Base-by-base conservation (phyloP, 2,113 vertebrate species). In the Chamaea fasciata region DNA sequence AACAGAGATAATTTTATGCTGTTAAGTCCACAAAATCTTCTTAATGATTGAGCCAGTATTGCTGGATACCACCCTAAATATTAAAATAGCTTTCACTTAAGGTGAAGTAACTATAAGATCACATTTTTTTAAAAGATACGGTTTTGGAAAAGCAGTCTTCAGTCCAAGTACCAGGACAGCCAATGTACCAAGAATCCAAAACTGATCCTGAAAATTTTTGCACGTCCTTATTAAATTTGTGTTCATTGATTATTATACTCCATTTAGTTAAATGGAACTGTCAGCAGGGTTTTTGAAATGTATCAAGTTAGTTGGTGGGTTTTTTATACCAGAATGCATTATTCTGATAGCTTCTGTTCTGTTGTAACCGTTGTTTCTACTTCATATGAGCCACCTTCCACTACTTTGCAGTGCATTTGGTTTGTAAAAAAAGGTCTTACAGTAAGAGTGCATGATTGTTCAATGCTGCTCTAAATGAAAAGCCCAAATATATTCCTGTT, bases 201-300 rank as follows among this genome's bases (percentile, higher is more conserved):
- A 83, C 13, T 39, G 41, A 31, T 64, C 44, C 65, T 71, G 89
- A 94, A 62, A 65, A 12, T 63, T 62, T 92, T 92, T 95, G 12
- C 41, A 18, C 26, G 11, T 76, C 46, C n/a, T 74, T 63, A 52
- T 60, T 60, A 70, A 60, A 87, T 90, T 78, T 42, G 12, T 87
- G 39, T 67, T 94, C 19, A 31, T 80, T 63, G 53, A 59, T 49
- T 69, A 35, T 62, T 24, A 13, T 76, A 71, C 24, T 73, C 37
- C 2, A 0, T 80, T 33, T 68, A 18, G 30, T 81, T 86, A 78
- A 94, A 42, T 41, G 11, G 49, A 83, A 42, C 35, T 55, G 21
- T 75, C 7, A 0, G n/a, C 21, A 76, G 33, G 23, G 39, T 31
- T 77, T 92, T 89, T 39, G 11, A 69, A 84, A 60, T 33, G 7